Percentiles rank a stretch among this genome's conserved stretches.
Evolutionary conservation across 92 coral and sea anemone species (phyloP).

Genomic region (Zoanthus gigantus): DNA sequence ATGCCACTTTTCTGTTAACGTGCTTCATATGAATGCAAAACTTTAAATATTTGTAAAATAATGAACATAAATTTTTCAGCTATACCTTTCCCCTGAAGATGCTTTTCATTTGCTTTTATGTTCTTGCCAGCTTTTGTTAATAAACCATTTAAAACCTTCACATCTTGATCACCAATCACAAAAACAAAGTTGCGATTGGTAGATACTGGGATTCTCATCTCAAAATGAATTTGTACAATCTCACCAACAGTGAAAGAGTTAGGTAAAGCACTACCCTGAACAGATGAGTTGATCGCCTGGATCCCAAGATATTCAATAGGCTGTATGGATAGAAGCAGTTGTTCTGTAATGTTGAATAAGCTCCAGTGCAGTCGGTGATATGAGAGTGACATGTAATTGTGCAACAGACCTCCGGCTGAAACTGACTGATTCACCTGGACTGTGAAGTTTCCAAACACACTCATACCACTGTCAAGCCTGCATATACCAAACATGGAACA

Average conservation of each 20-base stretch:
- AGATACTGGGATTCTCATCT: slow-evolving; percentile 75
- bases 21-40: too few species aligned
- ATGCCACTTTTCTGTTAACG: too few species aligned
- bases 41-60: background rate
- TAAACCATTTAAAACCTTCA: slow-evolving; percentile 59
- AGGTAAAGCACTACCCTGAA: slow-evolving; percentile 55
- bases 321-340: slow-evolving; percentile 25
- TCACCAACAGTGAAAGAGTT: slow-evolving; percentile 79
- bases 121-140: slow-evolving; percentile 70
- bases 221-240: slow-evolving; percentile 58
- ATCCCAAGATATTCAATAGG: slow-evolving; percentile 50
- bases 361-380: slow-evolving; percentile 84
- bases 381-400: slow-evolving; percentile 42
- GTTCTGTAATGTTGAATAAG: slow-evolving; percentile 15
- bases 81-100: slow-evolving; percentile 65
- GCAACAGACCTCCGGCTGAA: slow-evolving; percentile 64
- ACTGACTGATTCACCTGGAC: slow-evolving; percentile 68
- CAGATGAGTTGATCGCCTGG: slow-evolving; percentile 51
- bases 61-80: background rate
- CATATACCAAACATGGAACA: background rate
- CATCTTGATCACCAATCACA: slow-evolving; percentile 59
- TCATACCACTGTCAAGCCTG: slow-evolving; percentile 76
- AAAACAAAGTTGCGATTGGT: slow-evolving; percentile 71
- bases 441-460: slow-evolving; percentile 59
- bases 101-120: slow-evolving; percentile 46